Conservation (phyloP, 2,888 invertebrate species). For the Acanthosoma haemorrhoidale region DNA sequence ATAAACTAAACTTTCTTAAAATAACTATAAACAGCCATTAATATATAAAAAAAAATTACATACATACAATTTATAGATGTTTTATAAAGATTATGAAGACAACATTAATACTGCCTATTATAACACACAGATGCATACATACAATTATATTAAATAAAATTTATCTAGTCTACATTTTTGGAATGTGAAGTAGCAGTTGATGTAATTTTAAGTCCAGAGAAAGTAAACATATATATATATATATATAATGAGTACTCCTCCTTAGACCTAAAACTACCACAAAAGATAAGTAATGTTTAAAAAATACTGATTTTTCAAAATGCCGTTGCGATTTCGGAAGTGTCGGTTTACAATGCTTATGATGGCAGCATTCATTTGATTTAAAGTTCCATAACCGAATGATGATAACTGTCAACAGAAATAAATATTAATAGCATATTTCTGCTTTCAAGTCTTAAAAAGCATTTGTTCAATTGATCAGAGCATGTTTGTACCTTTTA, state of each 20-base stretch:
- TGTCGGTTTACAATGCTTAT: conserved; percentile 15
- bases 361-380: not conserved
- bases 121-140: not conserved
- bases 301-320: conserved; percentile 24
- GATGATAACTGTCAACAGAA: conserved; percentile 38
- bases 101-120: not conserved
- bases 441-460: too few species aligned
- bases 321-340: conserved; percentile 25
- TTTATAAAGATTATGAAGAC: not conserved
- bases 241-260: not conserved
- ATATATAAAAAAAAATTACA: not conserved
- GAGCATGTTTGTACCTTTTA: too few species aligned
- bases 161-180: not conserved
- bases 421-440: too few species aligned
- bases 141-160: not conserved
- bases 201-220: not conserved
- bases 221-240: not conserved
- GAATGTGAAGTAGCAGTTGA: not conserved
- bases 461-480: too few species aligned
- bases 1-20: not conserved
- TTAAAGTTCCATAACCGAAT: conserved; percentile 40
- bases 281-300: conserved; percentile 3
- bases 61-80: not conserved
- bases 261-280: not conserved
- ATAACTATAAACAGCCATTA: conserved; percentile 1